Conservation (phyloP, 2,113 vertebrate genomes). For the Eretmochelys imbricata region DNA sequence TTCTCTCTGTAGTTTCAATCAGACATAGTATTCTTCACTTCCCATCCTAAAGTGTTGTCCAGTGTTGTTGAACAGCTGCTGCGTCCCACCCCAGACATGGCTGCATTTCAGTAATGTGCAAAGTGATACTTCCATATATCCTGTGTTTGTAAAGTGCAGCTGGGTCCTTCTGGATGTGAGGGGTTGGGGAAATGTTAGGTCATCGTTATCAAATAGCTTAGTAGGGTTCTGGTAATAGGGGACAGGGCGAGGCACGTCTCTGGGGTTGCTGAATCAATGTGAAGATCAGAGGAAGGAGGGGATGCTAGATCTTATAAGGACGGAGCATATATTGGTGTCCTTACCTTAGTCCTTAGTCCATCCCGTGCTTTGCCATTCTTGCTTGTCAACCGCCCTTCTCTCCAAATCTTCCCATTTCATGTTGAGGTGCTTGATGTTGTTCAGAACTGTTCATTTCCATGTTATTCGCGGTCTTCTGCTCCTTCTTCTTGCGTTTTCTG, state of each 20-base stretch:
- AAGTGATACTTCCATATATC: not conserved
- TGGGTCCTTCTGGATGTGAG: not conserved
- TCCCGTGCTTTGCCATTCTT: too few relatives aligned
- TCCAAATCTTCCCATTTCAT: too few relatives aligned
- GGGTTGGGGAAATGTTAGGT: slow-evolving; percentile 39
- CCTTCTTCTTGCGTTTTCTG: too few relatives aligned
- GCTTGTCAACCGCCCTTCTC: too few relatives aligned
- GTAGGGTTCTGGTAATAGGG: slow-evolving; percentile 67
- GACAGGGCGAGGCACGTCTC: not conserved
- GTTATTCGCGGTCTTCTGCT: too few relatives aligned
- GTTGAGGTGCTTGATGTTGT: too few relatives aligned
- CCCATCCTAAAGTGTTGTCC: not conserved
- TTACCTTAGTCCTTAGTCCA: too few relatives aligned
- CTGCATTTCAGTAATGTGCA: not conserved
- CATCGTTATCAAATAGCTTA: slow-evolving; percentile 1
- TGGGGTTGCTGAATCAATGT: slow-evolving; percentile 9
- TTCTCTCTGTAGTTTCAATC: accelerated
- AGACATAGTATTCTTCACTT: not conserved
- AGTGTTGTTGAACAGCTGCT: not conserved
- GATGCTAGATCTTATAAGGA: slow-evolving; percentile 43
- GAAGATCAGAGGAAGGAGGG: slow-evolving; percentile 51
- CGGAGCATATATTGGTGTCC: slow-evolving; percentile 45
- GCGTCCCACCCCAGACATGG: not conserved
- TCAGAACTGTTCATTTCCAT: too few relatives aligned
- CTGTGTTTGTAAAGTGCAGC: not conserved